These are phyloP conservation scores for Sitta europaea DNA, from an alignment of 2,113 vertebrate genomes.

Conservation along the genomic window DNA sequence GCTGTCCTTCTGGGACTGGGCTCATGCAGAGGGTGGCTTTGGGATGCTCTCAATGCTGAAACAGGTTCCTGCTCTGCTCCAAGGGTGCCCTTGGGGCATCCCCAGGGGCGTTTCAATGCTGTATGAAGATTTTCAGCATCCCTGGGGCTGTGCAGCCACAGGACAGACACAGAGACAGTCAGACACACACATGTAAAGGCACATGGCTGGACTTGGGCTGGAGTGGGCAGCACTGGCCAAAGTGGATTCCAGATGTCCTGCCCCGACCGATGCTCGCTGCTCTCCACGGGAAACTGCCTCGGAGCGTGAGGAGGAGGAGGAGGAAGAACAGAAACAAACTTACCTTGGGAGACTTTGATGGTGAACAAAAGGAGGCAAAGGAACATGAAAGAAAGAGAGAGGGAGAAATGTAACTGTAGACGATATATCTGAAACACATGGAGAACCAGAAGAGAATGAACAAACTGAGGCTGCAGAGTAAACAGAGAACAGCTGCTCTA, in stretches of 20 bases:
- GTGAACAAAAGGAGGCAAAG: conserved; percentile 56
- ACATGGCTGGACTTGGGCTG: not conserved
- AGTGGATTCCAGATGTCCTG: not conserved
- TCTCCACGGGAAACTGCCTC: not conserved
- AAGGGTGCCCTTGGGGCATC: not conserved
- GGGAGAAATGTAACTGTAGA: conserved; percentile 60
- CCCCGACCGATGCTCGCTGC: accelerated
- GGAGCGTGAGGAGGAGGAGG: not conserved
- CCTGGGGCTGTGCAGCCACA: not conserved
- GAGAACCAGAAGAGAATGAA: conserved; percentile 22
- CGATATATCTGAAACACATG: not conserved
- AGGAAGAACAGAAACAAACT: conserved; percentile 39
- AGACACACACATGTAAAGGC: not conserved
- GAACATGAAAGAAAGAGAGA: conserved; percentile 62
- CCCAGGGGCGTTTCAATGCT: not conserved
- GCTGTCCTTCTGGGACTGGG: not conserved
- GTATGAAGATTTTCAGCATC: not conserved
- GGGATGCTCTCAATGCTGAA: not conserved
- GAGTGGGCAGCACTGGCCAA: accelerated
- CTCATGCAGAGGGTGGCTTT: not conserved
- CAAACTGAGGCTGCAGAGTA: not conserved
- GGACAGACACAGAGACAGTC: not conserved
- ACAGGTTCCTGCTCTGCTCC: accelerated
- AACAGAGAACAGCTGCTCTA: conserved; percentile 4
- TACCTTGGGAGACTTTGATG: conserved; percentile 85